Evolutionary conservation across 2,113 vertebrate genomes (phyloP).

Genomic region (Jacana jacana): DNA sequence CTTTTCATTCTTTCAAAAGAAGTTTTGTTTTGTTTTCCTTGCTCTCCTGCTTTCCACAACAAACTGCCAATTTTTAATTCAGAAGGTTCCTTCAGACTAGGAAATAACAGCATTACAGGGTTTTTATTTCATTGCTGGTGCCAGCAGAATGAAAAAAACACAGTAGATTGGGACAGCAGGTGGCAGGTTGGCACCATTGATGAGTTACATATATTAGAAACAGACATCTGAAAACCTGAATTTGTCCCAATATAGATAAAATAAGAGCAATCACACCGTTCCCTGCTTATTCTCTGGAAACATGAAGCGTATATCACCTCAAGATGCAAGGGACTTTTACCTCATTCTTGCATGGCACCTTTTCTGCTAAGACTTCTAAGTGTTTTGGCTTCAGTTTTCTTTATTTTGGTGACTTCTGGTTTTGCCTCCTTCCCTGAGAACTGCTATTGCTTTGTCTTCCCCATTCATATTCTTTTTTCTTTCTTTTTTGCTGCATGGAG

Average conservation of each 20-base stretch:
- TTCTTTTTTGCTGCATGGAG: slow-evolving; percentile 92
- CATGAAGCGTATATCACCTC: background rate
- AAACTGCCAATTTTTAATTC: background rate
- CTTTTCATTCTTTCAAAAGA: background rate
- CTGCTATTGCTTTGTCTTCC: slow-evolving; percentile 76
- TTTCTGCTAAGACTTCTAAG: slow-evolving; percentile 49
- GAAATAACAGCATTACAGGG: background rate
- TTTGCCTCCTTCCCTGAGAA: slow-evolving; percentile 60
- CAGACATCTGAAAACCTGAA: background rate
- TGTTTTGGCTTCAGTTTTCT: slow-evolving; percentile 61
- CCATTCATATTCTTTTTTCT: slow-evolving; percentile 80
- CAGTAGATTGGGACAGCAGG: background rate
- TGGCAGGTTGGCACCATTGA: background rate
- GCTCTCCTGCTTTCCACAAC: background rate
- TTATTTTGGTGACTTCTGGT: slow-evolving; percentile 59
- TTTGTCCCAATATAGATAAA: background rate
- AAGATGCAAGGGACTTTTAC: background rate
- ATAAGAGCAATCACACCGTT: background rate
- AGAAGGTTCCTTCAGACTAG: background rate
- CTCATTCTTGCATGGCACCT: slow-evolving; percentile 44
- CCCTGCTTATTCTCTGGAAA: background rate
- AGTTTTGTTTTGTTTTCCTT: slow-evolving; percentile 9
- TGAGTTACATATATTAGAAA: background rate
- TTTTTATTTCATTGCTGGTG: background rate
- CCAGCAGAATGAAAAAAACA: background rate